Evolutionary conservation across 2,888 invertebrate species (phyloP).

Genomic region (Litoditis marina): DNA sequence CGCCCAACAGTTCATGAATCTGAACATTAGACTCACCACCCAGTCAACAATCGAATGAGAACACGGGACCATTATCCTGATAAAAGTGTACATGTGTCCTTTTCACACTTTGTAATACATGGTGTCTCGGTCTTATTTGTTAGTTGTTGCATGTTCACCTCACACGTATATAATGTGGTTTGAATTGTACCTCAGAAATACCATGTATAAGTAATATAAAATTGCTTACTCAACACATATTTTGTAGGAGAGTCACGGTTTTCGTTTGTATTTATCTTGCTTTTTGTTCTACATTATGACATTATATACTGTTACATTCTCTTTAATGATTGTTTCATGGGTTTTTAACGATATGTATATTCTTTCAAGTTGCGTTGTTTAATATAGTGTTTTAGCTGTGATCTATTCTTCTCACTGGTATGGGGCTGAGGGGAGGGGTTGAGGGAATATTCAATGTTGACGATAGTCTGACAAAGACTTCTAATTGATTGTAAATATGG

Average conservation of each 20-base stretch:
- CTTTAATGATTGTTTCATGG: too few species aligned
- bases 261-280: conserved; percentile 3
- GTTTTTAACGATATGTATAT: too few species aligned
- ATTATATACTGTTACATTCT: too few species aligned
- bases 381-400: neutral
- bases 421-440: neutral
- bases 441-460: neutral
- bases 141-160: neutral
- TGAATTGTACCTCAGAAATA: too few species aligned
- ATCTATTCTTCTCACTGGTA: neutral
- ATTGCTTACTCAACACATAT: too few species aligned
- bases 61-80: neutral
- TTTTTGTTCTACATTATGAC: neutral
- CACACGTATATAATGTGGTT: too few species aligned
- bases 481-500: too few species aligned
- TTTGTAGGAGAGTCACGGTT: too few species aligned
- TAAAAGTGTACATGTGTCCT: conserved; percentile 3
- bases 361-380: neutral
- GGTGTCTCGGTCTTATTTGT: neutral
- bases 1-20: conserved; percentile 13
- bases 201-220: too few species aligned
- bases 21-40: neutral
- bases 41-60: neutral
- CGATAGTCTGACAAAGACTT: neutral
- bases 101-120: conserved; percentile 8